Evolutionary conservation across 2,888 invertebrate genomes (phyloP).

Genomic region (Dynastes hyllus): DNA sequence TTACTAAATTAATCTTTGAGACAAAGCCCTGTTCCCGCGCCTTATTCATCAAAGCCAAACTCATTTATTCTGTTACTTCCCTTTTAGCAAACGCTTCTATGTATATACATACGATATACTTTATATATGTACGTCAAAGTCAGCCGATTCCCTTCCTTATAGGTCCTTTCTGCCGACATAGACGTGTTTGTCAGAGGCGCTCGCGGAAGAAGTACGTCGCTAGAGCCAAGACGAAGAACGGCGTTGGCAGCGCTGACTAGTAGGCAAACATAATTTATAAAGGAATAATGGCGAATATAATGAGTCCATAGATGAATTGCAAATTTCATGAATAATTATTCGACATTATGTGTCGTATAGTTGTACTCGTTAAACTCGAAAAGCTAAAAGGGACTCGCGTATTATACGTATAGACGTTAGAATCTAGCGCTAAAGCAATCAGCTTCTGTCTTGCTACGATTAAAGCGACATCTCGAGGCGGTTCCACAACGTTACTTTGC

Average conservation of each 20-base stretch:
- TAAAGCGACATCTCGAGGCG: not conserved
- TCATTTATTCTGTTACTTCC: slow-evolving; percentile 70
- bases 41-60: slow-evolving; percentile 69
- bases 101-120: not conserved
- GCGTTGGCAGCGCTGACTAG: slow-evolving; percentile 7
- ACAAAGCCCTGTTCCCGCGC: slow-evolving; percentile 69
- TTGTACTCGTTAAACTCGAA: slow-evolving; percentile 24
- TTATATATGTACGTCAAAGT: not conserved
- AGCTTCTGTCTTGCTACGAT: not conserved
- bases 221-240: too few species aligned
- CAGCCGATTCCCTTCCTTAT: slow-evolving; percentile 4
- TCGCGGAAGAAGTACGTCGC: too few species aligned
- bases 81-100: slow-evolving; percentile 60
- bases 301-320: slow-evolving; percentile 51
- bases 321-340: slow-evolving; percentile 54
- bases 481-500: too few species aligned
- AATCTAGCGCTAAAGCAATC: not conserved
- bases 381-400: not conserved
- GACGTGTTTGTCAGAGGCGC: not conserved
- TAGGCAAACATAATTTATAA: slow-evolving; percentile 50
- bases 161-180: not conserved
- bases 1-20: slow-evolving; percentile 71
- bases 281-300: slow-evolving; percentile 52
- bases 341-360: slow-evolving; percentile 34
- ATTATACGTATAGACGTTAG: too few species aligned